Base-by-base conservation (phyloP, 2,113 vertebrate genomes). In the Narcine bancroftii region DNA sequence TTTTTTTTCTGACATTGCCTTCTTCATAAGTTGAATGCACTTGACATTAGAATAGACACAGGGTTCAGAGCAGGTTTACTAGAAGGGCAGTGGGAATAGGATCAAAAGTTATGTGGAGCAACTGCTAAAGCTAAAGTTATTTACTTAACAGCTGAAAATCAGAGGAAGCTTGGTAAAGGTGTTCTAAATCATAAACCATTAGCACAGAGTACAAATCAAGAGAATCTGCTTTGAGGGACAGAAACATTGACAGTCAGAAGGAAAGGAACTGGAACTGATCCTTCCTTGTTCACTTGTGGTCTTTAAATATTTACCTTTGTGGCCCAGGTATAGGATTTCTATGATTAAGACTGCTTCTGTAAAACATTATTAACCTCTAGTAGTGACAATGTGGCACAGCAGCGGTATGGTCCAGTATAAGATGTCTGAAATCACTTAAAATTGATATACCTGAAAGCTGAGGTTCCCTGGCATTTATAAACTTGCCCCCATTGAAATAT, bases 311-410 rank as follows among this genome's bases (percentile, higher is more conserved):
- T 69, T 26, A 69, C 66, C 66, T 29, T 17, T 24, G 21, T 69
- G 26, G 66, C 1, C n/a, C 66, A 24, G 66, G 66, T 69, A 17
- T 69, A 26, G 2, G 66, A 69, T 69, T 24, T 69, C 1, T 69
- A 21, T 69, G 24, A 69, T 69, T 17, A 69, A 69, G 66, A 24
- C 21, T n/a, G 26, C 53, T 81, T 85, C 53, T 17, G 36, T 85
- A 36, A 56, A 29, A 36, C 81, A 85, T 85, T 85, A 53, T 29
- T n/a, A 85, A 56, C 79, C 50, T 85, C 79, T 85, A 17, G 79
- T 85, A 24, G 45, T 26, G 53, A 36, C 15, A 29, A 81, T 85
- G 33, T 60, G 33, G 11, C 36, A 39, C n/a, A 60, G 81, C n/a
- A 87, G 15, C 81, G 21, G 19, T 60, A 36, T 39, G 6, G 56